Evolutionary conservation across 2,113 vertebrate genomes (phyloP).

Genomic region (Phycodurus eques): DNA sequence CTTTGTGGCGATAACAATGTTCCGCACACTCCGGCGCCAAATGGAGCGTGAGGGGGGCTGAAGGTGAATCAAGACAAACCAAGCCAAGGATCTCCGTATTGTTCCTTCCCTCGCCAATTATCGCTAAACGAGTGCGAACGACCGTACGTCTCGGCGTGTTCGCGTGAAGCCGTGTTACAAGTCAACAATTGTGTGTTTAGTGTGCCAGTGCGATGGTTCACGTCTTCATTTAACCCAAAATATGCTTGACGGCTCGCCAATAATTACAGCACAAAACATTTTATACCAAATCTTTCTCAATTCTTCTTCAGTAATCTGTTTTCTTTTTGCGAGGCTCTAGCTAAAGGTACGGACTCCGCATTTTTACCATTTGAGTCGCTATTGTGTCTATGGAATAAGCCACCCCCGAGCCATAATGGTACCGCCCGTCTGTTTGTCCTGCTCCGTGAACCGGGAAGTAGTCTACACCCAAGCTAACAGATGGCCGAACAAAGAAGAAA

Average conservation of each 20-base stretch:
- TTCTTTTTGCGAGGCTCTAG: too few species aligned
- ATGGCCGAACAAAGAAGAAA: too few species aligned
- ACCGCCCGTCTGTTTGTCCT: background rate
- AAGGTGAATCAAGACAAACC: slow-evolving; percentile 36
- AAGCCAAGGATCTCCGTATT: slow-evolving; percentile 3
- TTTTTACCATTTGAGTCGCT: too few species aligned
- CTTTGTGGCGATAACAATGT: slow-evolving; percentile 50
- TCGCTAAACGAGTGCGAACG: background rate
- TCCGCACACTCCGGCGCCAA: background rate
- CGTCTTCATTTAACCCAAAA: background rate
- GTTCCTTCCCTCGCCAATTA: background rate
- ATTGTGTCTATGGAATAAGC: too few species aligned
- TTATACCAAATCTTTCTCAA: background rate
- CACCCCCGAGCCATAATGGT: too few species aligned
- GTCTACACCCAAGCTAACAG: too few species aligned
- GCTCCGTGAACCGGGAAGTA: background rate
- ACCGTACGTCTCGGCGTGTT: background rate
- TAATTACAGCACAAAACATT: background rate
- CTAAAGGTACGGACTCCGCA: too few species aligned
- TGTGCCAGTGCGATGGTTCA: background rate
- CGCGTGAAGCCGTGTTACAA: background rate
- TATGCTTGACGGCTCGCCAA: background rate
- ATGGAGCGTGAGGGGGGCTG: background rate
- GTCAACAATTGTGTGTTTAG: background rate
- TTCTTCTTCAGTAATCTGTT: background rate